Conservation (phyloP, 2,113 vertebrate genomes). For the Geothlypis trichas region DNA sequence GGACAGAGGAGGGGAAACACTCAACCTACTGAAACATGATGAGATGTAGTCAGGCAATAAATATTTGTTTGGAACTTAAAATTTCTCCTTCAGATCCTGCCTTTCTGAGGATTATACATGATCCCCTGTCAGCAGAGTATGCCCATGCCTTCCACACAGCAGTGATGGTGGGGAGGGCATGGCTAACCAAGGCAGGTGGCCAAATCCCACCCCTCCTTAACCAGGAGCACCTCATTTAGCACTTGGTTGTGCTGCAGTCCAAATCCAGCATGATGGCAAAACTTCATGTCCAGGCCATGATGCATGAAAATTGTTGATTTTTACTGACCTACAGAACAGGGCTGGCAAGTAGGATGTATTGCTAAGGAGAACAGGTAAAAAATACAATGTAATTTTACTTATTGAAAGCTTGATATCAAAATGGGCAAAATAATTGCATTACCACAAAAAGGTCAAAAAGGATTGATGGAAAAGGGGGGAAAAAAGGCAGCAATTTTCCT, state of each 20-base stretch:
- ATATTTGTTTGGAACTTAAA: not conserved
- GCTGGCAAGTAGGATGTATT: not conserved
- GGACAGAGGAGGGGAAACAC: not conserved
- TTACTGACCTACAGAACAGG: not conserved
- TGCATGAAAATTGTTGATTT: not conserved
- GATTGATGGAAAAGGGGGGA: rapidly evolving
- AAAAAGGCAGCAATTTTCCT: not conserved
- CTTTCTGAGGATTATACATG: not conserved
- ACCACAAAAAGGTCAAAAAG: not conserved
- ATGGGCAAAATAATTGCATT: not conserved
- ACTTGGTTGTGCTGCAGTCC: not conserved
- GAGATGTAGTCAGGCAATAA: not conserved
- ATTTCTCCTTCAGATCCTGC: not conserved
- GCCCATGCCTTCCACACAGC: not conserved
- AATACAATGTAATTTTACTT: not conserved
- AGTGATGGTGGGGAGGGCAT: rapidly evolving
- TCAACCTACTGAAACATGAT: not conserved
- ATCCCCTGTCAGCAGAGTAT: not conserved
- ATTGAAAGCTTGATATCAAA: not conserved
- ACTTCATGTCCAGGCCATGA: not conserved
- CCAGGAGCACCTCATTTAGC: not conserved
- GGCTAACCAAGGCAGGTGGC: not conserved
- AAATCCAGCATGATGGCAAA: not conserved
- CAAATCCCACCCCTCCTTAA: not conserved
- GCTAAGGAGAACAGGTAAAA: not conserved